Base-by-base conservation (phyloP, 2,888 invertebrate species). In the Tromatobia lineatoria region DNA sequence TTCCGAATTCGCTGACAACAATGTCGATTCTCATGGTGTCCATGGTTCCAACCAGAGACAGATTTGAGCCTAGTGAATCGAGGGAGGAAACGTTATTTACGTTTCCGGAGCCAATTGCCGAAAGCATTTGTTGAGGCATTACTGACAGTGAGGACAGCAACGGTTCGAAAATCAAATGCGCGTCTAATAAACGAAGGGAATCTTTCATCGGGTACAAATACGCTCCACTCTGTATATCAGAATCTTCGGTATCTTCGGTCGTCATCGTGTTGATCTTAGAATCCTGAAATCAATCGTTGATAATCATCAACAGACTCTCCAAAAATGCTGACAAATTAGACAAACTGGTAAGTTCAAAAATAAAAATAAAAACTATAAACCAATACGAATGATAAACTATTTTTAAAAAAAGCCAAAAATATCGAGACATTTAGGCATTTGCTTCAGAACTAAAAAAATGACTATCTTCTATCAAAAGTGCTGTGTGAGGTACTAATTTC, bases 91-190 rank as follows among this genome's bases (percentile, higher is more conserved):
- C 94, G 88, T 96, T 95, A 87, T 95, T 94, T 82, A 94, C 93
- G 57, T 94, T 94, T 76, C 94, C 96, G 88, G 92, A 91, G 80
- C 92, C 92, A 90, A 92, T 91, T n/a, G 92, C 93, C n/a, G 93
- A 93, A 74, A 95, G 94, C 91, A 98, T 96, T 94, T 98, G 98
- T 90, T 98, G 97, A 1, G 98, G 98, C 96, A 97, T 98, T 0
- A 99, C 97, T 1, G 98, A 99, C 45, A 99, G 95, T 82, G 98
- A 97, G 0, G 97, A 96, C 18, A 99, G 94, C 89, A 99, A 95
- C 0, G 99, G 99, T 93, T 98, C 98, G 94, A 98, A 98, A 90
- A 98, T 98, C 69, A 98, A 95, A 94, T 99, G 98, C 3, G 99
- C 98, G 94, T 99, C 99, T 82, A 99, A 95, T 79, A 99, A 94